Conservation (phyloP, 1,140 invertebrate genomes). For the Lasioglossum albipes region DNA sequence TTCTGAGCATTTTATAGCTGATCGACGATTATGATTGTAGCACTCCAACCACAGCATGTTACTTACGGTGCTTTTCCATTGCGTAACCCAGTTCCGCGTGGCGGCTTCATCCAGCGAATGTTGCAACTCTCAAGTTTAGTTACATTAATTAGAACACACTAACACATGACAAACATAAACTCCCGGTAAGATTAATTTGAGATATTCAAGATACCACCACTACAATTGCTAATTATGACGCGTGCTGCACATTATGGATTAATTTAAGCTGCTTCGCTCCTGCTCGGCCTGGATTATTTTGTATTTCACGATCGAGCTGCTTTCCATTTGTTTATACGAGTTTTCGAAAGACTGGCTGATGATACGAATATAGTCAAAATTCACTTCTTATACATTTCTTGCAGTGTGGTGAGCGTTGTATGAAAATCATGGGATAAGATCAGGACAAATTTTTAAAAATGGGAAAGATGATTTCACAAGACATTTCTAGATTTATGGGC, state of each 20-base stretch:
- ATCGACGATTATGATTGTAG: neutral
- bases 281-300: conserved; percentile 1
- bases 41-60: neutral
- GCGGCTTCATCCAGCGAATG: neutral
- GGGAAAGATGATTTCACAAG: too few relatives aligned
- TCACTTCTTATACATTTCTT: too few relatives aligned
- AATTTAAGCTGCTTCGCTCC: conserved; percentile 1
- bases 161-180: conserved; percentile 11
- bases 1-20: neutral
- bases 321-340: neutral
- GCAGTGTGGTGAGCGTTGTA: too few relatives aligned
- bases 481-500: too few relatives aligned
- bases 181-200: conserved; percentile 15
- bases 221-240: conserved; percentile 20
- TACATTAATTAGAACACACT: conserved; percentile 13
- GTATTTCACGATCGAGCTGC: neutral
- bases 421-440: too few relatives aligned
- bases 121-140: neutral
- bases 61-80: neutral
- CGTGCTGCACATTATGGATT: conserved; percentile 3
- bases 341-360: too few relatives aligned
- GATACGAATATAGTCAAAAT: too few relatives aligned
- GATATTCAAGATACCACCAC: conserved; percentile 7
- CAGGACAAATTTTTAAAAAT: too few relatives aligned
- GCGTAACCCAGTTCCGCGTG: neutral